Conservation (phyloP, 2,888 invertebrate species). For the Drosophila flavopinicola region DNA sequence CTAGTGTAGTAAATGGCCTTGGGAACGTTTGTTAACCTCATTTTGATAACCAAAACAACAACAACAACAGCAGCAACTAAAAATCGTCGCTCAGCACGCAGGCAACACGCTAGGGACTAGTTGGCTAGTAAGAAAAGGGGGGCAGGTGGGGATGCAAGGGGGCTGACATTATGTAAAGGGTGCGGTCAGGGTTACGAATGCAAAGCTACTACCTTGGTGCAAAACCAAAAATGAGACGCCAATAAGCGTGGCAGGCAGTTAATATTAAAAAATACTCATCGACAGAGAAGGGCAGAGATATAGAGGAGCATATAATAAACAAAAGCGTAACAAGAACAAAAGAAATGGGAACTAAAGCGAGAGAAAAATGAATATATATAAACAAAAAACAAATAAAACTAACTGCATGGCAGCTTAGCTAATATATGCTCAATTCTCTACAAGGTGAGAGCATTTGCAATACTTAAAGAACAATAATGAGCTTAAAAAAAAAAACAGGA, state of each 20-base stretch:
- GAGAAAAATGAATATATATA: background rate
- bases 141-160: background rate
- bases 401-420: conserved; percentile 1
- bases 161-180: conserved; percentile 40
- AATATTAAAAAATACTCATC: conserved; percentile 30
- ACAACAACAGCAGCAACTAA: conserved; percentile 23
- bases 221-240: conserved; percentile 31
- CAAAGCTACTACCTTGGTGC: conserved; percentile 17
- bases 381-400: conserved; percentile 1
- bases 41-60: conserved; percentile 73
- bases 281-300: too few species aligned
- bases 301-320: background rate
- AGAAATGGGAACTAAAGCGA: conserved; percentile 4
- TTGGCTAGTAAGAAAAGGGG: background rate
- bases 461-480: background rate
- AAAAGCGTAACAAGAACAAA: background rate
- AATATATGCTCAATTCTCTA: conserved; percentile 1
- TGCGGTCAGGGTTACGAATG: conserved; percentile 55
- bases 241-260: conserved; percentile 47
- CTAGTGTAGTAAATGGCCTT: conserved; percentile 71
- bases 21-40: conserved; percentile 77
- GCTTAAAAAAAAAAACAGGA: background rate
- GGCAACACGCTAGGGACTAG: conserved; percentile 37
- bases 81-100: conserved; percentile 67
- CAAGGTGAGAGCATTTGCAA: background rate